Evolutionary conservation across 2,113 vertebrate species (phyloP).

Genomic region (Apeltes quadracus): DNA sequence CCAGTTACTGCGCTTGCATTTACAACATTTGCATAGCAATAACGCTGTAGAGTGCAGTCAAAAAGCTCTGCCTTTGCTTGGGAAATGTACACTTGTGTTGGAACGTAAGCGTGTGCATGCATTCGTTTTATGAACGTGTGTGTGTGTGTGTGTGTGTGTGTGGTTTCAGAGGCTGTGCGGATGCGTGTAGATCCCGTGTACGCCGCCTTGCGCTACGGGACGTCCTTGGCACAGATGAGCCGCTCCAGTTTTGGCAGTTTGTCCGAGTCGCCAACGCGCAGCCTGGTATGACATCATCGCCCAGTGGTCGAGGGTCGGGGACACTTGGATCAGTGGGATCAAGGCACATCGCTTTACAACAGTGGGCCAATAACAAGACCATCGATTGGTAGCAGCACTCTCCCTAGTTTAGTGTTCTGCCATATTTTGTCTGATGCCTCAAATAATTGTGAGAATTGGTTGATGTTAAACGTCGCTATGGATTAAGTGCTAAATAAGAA

Average conservation of each 20-base stretch:
- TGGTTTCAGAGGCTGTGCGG: conserved; percentile 71
- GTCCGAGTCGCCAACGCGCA: conserved; percentile 89
- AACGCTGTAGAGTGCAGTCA: conserved; percentile 16
- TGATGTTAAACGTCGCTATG: not conserved
- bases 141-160: conserved; percentile 52
- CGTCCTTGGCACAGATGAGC: conserved; percentile 88
- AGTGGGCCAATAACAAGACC: not conserved
- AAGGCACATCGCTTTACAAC: not conserved
- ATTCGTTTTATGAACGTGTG: conserved; percentile 41
- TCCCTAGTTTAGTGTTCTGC: not conserved
- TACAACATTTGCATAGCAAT: conserved; percentile 48
- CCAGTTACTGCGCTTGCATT: conserved; percentile 59
- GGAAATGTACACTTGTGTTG: conserved; percentile 1
- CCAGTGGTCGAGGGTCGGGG: conserved; percentile 3
- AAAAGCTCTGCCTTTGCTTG: conserved; percentile 23
- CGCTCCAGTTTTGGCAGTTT: conserved; percentile 91
- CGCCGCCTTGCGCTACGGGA: conserved; percentile 89
- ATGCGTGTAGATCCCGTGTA: conserved; percentile 87
- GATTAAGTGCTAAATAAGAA: not conserved
- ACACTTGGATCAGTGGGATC: conserved; percentile 14
- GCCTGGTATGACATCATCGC: conserved; percentile 80
- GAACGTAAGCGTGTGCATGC: conserved; percentile 11
- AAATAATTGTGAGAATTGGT: not conserved
- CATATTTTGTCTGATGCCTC: too few species aligned
- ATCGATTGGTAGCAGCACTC: not conserved